Evolutionary conservation across 2,888 invertebrate species (phyloP), one percentile per base, ranked within the genome.

Genomic region (Rhogogaster chlorosoma): DNA sequence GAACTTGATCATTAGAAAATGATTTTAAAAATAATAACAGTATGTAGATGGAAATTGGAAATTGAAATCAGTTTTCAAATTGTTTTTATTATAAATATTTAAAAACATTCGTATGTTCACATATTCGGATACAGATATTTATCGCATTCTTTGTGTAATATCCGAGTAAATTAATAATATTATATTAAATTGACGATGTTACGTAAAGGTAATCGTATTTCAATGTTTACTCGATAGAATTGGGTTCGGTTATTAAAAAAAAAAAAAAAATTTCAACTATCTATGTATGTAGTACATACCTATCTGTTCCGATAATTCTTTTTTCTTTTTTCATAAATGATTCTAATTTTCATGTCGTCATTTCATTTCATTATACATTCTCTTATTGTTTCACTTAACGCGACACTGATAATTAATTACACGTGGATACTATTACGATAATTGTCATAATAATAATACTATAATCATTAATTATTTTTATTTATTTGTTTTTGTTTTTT

Each of bases 11-110:
- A 2, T 53, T 53, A 53, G 5, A n/a, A 53, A 53, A 49, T 49
- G 18, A 49, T 3, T 18, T 7, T 22, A 12, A 26, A 26, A 64
- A 12, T 67, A 29, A 29, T 67, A 29, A 26, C 67, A 26, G 6
- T 29, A 10, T 15, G 18, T 29, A 12, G 4, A 67, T 5, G 29
- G 64, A 29, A 64, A 64, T 15, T 10, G 29, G 9, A 29, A 29
- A 64, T 4, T 36, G 70, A 70, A 32, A 12, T 49, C 36, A n/a
- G 32, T 90, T 89, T 90, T 87, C 90, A 86, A 87, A 88, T 89
- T 89, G 89, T 84, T 89, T 92, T 92, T 92, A 91, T 91, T 92
- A 92, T 91, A 92, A 92, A 92, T 92, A 92, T 91, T 91, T 89
- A 91, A 92, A 92, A 92, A 92, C 91, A 89, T 90, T 89, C 87